These are phyloP conservation scores for Melieria crassipennis DNA, from an alignment of 2,888 invertebrate genomes.

Conservation along the genomic window DNA sequence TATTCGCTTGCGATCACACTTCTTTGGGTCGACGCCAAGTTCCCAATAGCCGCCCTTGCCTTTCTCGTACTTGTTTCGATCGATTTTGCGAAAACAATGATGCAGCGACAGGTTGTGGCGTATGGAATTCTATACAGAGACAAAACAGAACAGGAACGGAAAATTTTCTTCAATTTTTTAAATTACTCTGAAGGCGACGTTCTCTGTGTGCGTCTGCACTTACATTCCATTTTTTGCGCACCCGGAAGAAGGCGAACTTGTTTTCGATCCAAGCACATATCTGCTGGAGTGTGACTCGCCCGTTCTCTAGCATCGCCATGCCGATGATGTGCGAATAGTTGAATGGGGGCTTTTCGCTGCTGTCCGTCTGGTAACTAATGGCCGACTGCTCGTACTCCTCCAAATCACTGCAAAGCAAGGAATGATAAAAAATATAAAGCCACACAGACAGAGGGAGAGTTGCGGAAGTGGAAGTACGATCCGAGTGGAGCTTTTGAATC, in stretches of 20 bases:
- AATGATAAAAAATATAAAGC: neutral
- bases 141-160: too few species aligned
- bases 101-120: slow-evolving; percentile 64
- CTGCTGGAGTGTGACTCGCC: slow-evolving; percentile 62
- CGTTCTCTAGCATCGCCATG: slow-evolving; percentile 65
- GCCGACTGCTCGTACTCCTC: slow-evolving; percentile 57
- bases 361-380: slow-evolving; percentile 54
- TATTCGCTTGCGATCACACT: slow-evolving; percentile 62
- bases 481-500: too few species aligned
- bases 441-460: neutral
- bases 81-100: slow-evolving; percentile 63
- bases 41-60: slow-evolving; percentile 66
- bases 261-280: slow-evolving; percentile 65
- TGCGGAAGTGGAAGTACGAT: too few species aligned
- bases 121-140: slow-evolving; percentile 61
- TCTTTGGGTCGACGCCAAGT: slow-evolving; percentile 61
- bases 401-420: slow-evolving; percentile 50
- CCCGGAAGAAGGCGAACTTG: slow-evolving; percentile 64
- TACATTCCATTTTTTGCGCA: slow-evolving; percentile 66
- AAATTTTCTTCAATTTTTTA: too few species aligned
- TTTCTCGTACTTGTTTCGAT: slow-evolving; percentile 63
- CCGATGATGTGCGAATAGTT: slow-evolving; percentile 66
- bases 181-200: neutral
- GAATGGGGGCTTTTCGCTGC: slow-evolving; percentile 63
- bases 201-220: slow-evolving; percentile 40